A percentile compares a stretch with the other conserved stretches of the same genome.
Evolutionary conservation across 2,888 invertebrate genomes (phyloP).

Genomic region (Acrocera orbiculus): DNA sequence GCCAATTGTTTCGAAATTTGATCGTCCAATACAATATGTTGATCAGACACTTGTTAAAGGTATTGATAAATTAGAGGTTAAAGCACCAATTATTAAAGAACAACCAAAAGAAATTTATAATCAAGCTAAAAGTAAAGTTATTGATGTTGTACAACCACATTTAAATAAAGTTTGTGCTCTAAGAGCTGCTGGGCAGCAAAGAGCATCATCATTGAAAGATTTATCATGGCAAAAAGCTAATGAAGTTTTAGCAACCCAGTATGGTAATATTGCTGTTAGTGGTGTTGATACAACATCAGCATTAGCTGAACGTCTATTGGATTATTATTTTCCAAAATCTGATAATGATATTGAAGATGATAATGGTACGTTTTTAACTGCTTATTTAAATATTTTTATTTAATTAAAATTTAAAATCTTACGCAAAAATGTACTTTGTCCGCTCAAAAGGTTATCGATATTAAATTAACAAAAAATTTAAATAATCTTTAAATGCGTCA

Average conservation of each 20-base stretch:
- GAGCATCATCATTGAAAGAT: slow-evolving; percentile 46
- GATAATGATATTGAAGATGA: slow-evolving; percentile 36
- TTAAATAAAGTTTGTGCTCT: slow-evolving; percentile 34
- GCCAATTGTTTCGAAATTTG: slow-evolving; percentile 36
- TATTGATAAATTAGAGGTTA: slow-evolving; percentile 44
- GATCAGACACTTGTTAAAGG: slow-evolving; percentile 49
- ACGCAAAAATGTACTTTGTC: too few relatives aligned
- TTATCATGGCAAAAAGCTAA: slow-evolving; percentile 56
- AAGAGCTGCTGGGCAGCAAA: slow-evolving; percentile 32
- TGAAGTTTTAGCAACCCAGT: slow-evolving; percentile 47
- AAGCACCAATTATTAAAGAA: slow-evolving; percentile 48
- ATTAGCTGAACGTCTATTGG: slow-evolving; percentile 51
- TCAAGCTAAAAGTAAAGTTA: slow-evolving; percentile 39
- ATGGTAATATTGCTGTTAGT: slow-evolving; percentile 46
- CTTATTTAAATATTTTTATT: too few relatives aligned
- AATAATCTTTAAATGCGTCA: too few relatives aligned
- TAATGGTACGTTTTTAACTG: slow-evolving; percentile 33
- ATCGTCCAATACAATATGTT: slow-evolving; percentile 38
- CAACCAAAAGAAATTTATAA: slow-evolving; percentile 41
- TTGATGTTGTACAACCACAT: slow-evolving; percentile 38
- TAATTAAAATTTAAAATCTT: too few relatives aligned
- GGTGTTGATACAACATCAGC: slow-evolving; percentile 50
- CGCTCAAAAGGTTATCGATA: too few relatives aligned
- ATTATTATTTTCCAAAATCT: slow-evolving; percentile 51
- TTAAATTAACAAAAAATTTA: too few relatives aligned